phyloP scores from a whole-genome alignment of 2,888 invertebrate species.

The Eupeodes luniger region DNA sequence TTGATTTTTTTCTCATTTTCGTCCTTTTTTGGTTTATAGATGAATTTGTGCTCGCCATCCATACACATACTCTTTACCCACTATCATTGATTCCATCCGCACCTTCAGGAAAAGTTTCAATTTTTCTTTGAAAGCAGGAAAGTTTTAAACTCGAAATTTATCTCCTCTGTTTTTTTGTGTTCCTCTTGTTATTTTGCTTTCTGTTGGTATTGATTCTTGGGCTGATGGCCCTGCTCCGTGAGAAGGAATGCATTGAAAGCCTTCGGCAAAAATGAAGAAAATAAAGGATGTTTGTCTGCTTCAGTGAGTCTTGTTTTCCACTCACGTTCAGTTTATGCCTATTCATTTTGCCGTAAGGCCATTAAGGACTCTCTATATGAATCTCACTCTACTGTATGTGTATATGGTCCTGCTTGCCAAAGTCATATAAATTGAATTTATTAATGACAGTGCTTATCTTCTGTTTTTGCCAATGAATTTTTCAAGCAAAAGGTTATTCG shows the following conservation, averaged over 20 bases:
- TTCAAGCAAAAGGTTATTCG: slow-evolving; percentile 28
- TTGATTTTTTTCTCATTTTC: slow-evolving; percentile 30
- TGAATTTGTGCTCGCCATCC: slow-evolving; percentile 43
- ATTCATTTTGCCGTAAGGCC: slow-evolving; percentile 53
- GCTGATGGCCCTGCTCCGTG: background rate
- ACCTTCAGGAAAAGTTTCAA: slow-evolving; percentile 74
- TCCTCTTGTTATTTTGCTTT: slow-evolving; percentile 8
- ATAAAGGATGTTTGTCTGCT: slow-evolving; percentile 58
- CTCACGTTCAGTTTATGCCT: slow-evolving; percentile 63
- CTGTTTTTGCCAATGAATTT: slow-evolving; percentile 63
- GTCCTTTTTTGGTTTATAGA: background rate
- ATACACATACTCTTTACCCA: slow-evolving; percentile 43
- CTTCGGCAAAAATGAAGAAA: slow-evolving; percentile 25
- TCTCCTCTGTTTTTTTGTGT: slow-evolving; percentile 23
- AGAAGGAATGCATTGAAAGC: slow-evolving; percentile 52
- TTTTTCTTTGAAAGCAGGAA: slow-evolving; percentile 69
- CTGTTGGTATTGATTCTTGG: background rate
- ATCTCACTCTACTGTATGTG: slow-evolving; percentile 4
- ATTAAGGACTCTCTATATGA: slow-evolving; percentile 43
- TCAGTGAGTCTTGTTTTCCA: slow-evolving; percentile 64
- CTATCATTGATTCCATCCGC: slow-evolving; percentile 72
- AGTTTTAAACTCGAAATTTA: slow-evolving; percentile 74
- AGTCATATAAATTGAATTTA: slow-evolving; percentile 77
- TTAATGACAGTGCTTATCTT: slow-evolving; percentile 78
- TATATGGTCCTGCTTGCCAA: background rate